Conservation (phyloP, 2,888 invertebrate species). For the Julus scanicus region DNA sequence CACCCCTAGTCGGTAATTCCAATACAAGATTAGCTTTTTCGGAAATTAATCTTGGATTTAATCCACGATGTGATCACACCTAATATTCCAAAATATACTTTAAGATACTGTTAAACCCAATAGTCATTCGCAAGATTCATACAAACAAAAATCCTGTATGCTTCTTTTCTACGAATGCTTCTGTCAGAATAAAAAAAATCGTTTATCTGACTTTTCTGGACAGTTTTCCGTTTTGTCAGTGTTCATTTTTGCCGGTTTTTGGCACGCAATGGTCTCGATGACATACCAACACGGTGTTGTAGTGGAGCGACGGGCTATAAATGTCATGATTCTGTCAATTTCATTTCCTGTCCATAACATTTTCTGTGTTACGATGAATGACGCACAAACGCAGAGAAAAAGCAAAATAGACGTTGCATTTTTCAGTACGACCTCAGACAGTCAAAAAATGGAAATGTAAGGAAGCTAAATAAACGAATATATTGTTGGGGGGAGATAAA, state of each 20-base stretch:
- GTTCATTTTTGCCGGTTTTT: constrained; percentile 19
- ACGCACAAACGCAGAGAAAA: neutral
- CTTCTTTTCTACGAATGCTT: no score
- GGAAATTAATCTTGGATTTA: no score
- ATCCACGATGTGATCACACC: no score
- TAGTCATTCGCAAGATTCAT: no score
- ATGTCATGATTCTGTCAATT: constrained; percentile 19
- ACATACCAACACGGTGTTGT: neutral
- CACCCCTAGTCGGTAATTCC: no score
- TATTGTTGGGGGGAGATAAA: no score
- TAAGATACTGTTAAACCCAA: no score
- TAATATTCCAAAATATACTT: no score
- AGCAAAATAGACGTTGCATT: neutral
- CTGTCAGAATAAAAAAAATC: neutral
- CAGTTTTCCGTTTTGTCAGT: constrained; percentile 11
- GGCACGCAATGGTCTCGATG: constrained; percentile 2
- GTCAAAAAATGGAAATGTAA: neutral
- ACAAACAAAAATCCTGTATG: no score
- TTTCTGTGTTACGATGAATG: constrained; percentile 2
- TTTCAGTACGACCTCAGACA: neutral
- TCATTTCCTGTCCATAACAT: constrained; percentile 11
- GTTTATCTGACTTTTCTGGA: constrained; percentile 1
- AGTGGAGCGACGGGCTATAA: constrained; percentile 19
- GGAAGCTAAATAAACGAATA: no score
- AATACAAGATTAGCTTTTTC: no score